These are phyloP conservation scores for Triplophysa yarkandensis DNA, from an alignment of 2,797 vertebrate genomes.

Conservation along the genomic window DNA sequence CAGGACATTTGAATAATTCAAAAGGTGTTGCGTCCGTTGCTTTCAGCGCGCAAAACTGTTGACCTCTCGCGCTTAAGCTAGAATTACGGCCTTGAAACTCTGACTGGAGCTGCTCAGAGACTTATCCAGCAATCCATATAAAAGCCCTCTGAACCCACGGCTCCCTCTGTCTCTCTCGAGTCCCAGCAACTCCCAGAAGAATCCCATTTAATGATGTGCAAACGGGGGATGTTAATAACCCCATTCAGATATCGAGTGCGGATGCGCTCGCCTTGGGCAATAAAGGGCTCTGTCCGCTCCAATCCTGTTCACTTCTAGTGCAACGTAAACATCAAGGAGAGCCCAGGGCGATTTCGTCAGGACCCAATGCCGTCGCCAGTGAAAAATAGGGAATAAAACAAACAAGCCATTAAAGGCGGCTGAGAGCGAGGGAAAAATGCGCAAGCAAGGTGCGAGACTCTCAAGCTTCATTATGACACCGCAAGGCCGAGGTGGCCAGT, in stretches of 20 bases:
- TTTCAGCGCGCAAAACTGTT: constrained; percentile 24
- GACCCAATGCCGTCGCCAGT: constrained; percentile 32
- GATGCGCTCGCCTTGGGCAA: constrained; percentile 40
- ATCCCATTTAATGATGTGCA: constrained; percentile 53
- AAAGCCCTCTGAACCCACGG: constrained; percentile 10
- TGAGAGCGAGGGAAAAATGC: constrained; percentile 19
- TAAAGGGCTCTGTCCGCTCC: constrained; percentile 42
- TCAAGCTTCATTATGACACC: constrained; percentile 51
- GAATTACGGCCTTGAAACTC: constrained; percentile 35
- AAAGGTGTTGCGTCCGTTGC: constrained; percentile 15
- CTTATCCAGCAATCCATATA: constrained; percentile 18
- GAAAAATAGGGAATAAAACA: constrained; percentile 47
- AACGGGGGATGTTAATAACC: constrained; percentile 38
- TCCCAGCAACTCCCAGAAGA: constrained; percentile 39
- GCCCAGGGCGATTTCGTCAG: constrained; percentile 41
- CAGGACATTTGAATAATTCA: constrained; percentile 36
- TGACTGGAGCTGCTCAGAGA: constrained; percentile 13
- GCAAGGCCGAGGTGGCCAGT: constrained; percentile 36
- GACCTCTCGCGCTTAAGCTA: constrained; percentile 32
- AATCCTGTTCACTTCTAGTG: constrained; percentile 46
- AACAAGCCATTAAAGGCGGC: constrained; percentile 57
- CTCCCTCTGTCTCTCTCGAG: constrained; percentile 11
- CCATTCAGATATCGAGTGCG: constrained; percentile 45
- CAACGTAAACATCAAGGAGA: constrained; percentile 44
- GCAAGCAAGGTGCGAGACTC: constrained; percentile 45